Evolutionary conservation across 2,888 invertebrate genomes (phyloP).

Genomic region (Gandaritis pyraliata): DNA sequence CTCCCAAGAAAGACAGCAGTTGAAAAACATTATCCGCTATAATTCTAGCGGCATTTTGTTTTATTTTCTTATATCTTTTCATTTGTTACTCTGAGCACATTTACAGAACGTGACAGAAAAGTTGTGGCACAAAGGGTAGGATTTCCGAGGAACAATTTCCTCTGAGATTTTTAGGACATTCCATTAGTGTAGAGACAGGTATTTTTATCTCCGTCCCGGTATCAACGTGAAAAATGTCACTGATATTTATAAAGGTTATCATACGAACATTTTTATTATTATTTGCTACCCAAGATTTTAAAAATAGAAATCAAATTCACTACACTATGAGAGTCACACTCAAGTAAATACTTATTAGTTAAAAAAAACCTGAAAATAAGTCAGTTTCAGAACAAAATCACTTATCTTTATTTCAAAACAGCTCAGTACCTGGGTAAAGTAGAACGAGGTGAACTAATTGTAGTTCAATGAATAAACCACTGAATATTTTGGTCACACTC

Average conservation of each 20-base stretch:
- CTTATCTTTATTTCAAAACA: constrained; percentile 13
- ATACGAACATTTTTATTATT: too few species aligned
- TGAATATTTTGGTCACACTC: constrained; percentile 44
- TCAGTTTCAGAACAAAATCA: too few species aligned
- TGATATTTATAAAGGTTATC: neutral
- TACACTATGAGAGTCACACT: too few species aligned
- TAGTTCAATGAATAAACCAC: too few species aligned
- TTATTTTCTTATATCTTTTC: constrained; percentile 9
- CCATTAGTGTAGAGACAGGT: constrained; percentile 29
- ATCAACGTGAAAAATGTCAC: constrained; percentile 6
- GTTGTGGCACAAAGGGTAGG: constrained; percentile 34
- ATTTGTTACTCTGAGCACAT: constrained; percentile 25
- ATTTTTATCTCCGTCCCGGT: constrained; percentile 22
- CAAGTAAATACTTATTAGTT: too few species aligned
- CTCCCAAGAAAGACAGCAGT: neutral
- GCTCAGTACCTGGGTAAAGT: constrained; percentile 22
- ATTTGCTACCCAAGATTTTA: too few species aligned
- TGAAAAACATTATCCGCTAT: neutral
- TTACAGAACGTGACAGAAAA: constrained; percentile 29
- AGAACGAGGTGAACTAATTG: constrained; percentile 37
- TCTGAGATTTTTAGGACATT: constrained; percentile 33
- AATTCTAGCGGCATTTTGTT: neutral
- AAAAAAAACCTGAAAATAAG: too few species aligned
- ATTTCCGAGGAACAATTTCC: constrained; percentile 34
- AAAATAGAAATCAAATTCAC: too few species aligned